A percentile compares a stretch with the other conserved stretches of the same genome.
Conservation (phyloP, 2,113 vertebrate species). For the Burhinus bistriatus region DNA sequence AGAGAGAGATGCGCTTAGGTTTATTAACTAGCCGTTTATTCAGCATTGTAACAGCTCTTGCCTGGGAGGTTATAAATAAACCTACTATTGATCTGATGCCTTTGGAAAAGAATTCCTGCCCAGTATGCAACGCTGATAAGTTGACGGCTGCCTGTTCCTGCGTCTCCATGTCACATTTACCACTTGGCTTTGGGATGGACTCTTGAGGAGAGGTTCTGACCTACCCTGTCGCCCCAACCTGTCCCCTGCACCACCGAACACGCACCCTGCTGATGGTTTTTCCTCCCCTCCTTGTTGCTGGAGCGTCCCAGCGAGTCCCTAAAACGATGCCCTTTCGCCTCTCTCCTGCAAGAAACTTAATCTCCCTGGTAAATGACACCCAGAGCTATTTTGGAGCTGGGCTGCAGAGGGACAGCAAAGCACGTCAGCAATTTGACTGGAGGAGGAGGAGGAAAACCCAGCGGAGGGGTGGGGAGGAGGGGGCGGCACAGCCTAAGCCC, state of each 20-base stretch:
- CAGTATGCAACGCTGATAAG: rapidly evolving
- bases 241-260: background rate
- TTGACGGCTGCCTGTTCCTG: background rate
- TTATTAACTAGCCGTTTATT: background rate
- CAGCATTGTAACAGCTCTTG: background rate
- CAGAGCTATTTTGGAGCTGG: constrained; percentile 87
- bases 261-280: rapidly evolving
- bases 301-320: background rate
- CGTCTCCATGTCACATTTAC: rapidly evolving
- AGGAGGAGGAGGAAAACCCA: constrained; percentile 4
- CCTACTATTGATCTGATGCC: background rate
- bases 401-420: constrained; percentile 71
- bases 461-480: constrained; percentile 19
- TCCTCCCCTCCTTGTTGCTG: background rate
- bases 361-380: constrained; percentile 80
- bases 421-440: constrained; percentile 56
- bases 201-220: background rate
- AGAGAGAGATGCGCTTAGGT: rapidly evolving
- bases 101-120: background rate
- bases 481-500: constrained; percentile 10
- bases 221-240: rapidly evolving
- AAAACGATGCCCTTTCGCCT: constrained; percentile 44
- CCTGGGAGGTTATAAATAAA: background rate
- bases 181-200: background rate
- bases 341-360: constrained; percentile 54